Evolutionary conservation across 2,888 invertebrate genomes (phyloP), one percentile per base, ranked within the genome.

Genomic region (Polydesmus complanatus): DNA sequence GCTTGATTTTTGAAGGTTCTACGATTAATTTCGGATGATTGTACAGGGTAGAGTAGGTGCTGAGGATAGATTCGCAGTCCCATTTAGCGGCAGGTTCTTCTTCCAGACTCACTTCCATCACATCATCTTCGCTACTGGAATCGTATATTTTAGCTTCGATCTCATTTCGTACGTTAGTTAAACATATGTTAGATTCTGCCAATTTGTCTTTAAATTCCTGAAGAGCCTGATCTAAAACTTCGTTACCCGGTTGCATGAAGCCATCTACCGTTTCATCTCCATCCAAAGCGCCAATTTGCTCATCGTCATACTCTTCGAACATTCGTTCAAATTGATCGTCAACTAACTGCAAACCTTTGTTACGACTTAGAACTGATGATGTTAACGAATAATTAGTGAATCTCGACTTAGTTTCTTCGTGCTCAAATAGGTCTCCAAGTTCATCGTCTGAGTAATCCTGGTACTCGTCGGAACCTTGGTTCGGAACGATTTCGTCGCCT

Each of bases 41-140:
- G 37, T 14, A 14, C 5, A 14, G 5, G 8, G 37, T 37, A 5
- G 37, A 37, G 5, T 8, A 37, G 14, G 37, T 58, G 54, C 61
- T 87, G 3, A 94, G 76, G 66, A 94, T 86, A 61, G 88, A 88
- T 77, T 94, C 88, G 69, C 94, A 94, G 75, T 95, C 94, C 88
- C 87, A 92, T 72, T 83, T 84, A 64, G 82, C 79, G 67, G 79
- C 80, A 66, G 82, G 80, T 0, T 79, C 76, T 58, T 82, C 79
- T 27, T 82, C 79, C 1, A 84, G 81, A 64, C 5, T 14, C 14
- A 37, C 5, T 8, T 8, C 14, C 37, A 8, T 14, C 37, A 82
- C 75, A 54, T 68, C 67, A 37, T 60, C 55, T 19, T 60, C 60
- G 5, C n/a, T 27, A 48, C 37, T 27, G 2, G n/a, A 26, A 18